Conservation (phyloP, 2,113 vertebrate species). For the Hemicordylus capensis region DNA sequence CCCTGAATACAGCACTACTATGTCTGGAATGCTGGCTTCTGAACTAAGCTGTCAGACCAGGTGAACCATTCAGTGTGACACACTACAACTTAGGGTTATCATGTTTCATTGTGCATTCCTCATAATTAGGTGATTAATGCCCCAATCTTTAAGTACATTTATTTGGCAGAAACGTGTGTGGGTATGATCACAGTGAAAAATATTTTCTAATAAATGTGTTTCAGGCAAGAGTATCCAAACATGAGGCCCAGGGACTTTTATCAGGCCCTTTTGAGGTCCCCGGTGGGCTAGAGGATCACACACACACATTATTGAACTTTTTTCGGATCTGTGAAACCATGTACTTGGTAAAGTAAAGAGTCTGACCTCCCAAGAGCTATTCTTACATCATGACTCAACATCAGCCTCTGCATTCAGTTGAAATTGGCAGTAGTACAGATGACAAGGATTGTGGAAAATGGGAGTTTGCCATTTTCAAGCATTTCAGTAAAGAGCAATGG, state of each 20-base stretch:
- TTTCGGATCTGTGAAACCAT: neutral
- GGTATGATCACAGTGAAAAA: neutral
- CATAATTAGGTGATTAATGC: constrained; percentile 25
- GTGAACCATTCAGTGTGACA: constrained; percentile 61
- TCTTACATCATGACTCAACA: neutral
- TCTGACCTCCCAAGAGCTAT: neutral
- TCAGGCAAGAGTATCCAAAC: neutral
- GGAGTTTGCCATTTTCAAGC: neutral
- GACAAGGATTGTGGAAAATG: neutral
- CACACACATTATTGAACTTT: neutral
- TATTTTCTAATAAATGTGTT: neutral
- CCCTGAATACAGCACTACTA: constrained; percentile 64
- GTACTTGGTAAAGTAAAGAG: neutral
- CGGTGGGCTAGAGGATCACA: neutral
- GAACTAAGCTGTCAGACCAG: constrained; percentile 66
- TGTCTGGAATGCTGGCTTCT: constrained; percentile 77
- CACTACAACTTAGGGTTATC: constrained; percentile 47
- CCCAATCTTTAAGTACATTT: neutral
- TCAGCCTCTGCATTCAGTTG: neutral
- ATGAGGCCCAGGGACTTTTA: neutral
- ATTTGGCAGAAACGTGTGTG: neutral
- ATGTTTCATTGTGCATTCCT: constrained; percentile 11
- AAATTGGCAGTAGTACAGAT: neutral
- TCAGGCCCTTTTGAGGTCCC: neutral
- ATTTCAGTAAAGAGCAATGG: neutral